Evolutionary conservation across 1,140 invertebrate species (phyloP).

Genomic region (Sitobion miscanthi): DNA sequence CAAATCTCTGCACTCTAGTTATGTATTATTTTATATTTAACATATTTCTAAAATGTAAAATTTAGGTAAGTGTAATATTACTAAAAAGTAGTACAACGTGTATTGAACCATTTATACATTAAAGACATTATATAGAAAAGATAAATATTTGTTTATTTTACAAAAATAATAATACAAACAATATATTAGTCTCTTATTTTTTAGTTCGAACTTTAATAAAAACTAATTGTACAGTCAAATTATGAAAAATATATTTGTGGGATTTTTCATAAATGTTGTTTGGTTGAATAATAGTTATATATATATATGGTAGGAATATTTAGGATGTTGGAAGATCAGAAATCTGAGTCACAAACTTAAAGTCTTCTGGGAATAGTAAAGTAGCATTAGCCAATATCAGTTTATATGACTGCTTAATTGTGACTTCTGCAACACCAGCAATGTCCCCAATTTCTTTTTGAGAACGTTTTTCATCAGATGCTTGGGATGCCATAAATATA

Average conservation of each 20-base stretch:
- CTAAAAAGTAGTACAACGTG: neutral
- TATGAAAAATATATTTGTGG: neutral
- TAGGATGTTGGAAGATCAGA: constrained; percentile 78
- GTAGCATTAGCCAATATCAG: constrained; percentile 94
- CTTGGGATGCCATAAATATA: constrained; percentile 99
- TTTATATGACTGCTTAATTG: constrained; percentile 97
- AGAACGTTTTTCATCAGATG: constrained; percentile 91
- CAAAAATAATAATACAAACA: neutral
- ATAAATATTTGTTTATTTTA: constrained; percentile 12
- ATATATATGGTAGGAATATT: neutral
- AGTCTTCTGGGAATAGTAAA: constrained; percentile 94
- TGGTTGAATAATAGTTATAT: neutral
- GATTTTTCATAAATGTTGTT: neutral
- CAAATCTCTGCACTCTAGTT: too few relatives aligned
- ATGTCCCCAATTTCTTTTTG: constrained; percentile 99
- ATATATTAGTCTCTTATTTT: neutral
- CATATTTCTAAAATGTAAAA: neutral
- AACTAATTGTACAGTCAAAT: constrained; percentile 11
- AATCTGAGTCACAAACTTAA: constrained; percentile 95
- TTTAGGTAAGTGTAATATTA: neutral
- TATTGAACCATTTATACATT: neutral
- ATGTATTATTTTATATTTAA: too few relatives aligned
- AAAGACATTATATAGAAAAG: neutral
- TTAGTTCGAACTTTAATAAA: constrained; percentile 1
- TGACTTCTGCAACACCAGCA: constrained; percentile 98